Evolutionary conservation across 2,113 vertebrate genomes (phyloP).

Genomic region (Vanacampus margaritifer): DNA sequence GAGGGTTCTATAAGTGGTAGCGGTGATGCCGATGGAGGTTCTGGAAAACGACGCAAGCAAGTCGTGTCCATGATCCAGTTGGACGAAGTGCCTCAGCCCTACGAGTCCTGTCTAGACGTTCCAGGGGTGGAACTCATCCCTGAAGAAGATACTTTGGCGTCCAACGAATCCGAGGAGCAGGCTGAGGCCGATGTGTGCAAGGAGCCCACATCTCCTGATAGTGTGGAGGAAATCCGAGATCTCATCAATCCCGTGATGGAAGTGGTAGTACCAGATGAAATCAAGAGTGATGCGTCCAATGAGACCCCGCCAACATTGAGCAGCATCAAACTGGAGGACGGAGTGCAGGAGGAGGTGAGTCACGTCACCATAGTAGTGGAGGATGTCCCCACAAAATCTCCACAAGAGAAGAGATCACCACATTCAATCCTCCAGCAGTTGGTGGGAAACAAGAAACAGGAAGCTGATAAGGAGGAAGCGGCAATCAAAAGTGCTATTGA

Average conservation of each 20-base stretch:
- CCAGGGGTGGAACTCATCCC: constrained; percentile 75
- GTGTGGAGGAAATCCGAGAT: constrained; percentile 71
- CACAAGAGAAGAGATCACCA: constrained; percentile 14
- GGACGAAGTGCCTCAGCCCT: constrained; percentile 75
- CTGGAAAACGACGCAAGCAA: constrained; percentile 78
- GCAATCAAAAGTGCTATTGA: constrained; percentile 37
- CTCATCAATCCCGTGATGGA: constrained; percentile 70
- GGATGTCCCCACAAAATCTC: constrained; percentile 17
- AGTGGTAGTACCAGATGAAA: constrained; percentile 26
- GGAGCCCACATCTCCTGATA: constrained; percentile 57
- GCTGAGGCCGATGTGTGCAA: neutral
- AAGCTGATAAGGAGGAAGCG: constrained; percentile 17
- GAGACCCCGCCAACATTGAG: constrained; percentile 40
- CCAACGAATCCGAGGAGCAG: neutral
- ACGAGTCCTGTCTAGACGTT: constrained; percentile 71
- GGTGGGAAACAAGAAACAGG: constrained; percentile 24
- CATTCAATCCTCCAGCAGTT: constrained; percentile 40
- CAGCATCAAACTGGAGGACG: constrained; percentile 35
- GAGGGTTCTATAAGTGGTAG: constrained; percentile 9
- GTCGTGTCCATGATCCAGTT: constrained; percentile 90
- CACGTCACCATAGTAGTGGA: constrained; percentile 37
- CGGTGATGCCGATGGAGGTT: neutral
- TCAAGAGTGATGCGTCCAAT: constrained; percentile 26
- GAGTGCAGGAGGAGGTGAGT: constrained; percentile 31
- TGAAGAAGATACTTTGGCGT: constrained; percentile 40